These are phyloP conservation scores for Scaptomyza reducta DNA, from an alignment of 2,888 invertebrate genomes.

Conservation along the genomic window DNA sequence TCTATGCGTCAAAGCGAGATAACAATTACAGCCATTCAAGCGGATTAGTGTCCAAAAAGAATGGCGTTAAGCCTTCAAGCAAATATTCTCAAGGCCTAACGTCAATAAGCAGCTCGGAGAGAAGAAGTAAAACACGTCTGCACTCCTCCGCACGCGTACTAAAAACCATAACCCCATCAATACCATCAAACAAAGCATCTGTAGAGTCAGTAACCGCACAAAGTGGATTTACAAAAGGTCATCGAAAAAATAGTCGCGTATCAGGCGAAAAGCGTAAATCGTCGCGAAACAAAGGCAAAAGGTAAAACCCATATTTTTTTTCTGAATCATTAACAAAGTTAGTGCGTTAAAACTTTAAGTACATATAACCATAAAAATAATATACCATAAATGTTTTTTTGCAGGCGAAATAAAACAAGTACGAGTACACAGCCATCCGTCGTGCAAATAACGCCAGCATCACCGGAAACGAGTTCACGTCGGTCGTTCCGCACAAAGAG, in stretches of 20 bases:
- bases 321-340: not conserved
- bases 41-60: slow-evolving; percentile 91
- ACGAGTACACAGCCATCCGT: slow-evolving; percentile 40
- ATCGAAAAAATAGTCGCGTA: slow-evolving; percentile 54
- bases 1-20: slow-evolving; percentile 85
- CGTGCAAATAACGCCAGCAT: slow-evolving; percentile 53
- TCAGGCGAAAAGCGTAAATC: slow-evolving; percentile 53
- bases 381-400: slow-evolving; percentile 12
- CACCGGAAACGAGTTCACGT: slow-evolving; percentile 83
- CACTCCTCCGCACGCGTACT: slow-evolving; percentile 88
- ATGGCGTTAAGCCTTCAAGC: slow-evolving; percentile 93
- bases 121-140: slow-evolving; percentile 86
- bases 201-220: slow-evolving; percentile 37
- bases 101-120: slow-evolving; percentile 86
- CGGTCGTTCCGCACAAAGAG: slow-evolving; percentile 89
- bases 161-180: slow-evolving; percentile 89
- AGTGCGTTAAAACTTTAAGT: not conserved
- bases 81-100: slow-evolving; percentile 95
- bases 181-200: slow-evolving; percentile 75
- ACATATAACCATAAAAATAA: not conserved
- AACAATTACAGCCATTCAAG: slow-evolving; percentile 90
- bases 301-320: slow-evolving; percentile 42
- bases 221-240: slow-evolving; percentile 46
- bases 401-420: slow-evolving; percentile 84
- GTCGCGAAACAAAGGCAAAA: slow-evolving; percentile 70